These are phyloP conservation scores for Atherinosoma microstoma DNA, from an alignment of 2,797 vertebrate genomes.

Conservation along the genomic window DNA sequence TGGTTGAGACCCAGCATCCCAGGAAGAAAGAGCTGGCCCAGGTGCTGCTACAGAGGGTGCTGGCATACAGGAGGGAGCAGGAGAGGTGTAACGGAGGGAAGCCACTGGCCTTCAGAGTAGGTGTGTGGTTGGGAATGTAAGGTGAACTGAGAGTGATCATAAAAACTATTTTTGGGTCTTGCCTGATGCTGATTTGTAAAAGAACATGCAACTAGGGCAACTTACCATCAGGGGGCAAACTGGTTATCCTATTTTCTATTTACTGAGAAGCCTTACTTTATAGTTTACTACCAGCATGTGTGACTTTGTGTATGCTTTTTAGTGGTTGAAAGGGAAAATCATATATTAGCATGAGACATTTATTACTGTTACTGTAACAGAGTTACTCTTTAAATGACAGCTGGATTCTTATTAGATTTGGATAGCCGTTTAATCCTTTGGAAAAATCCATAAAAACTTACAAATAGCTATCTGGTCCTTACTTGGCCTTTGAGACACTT, in stretches of 20 bases:
- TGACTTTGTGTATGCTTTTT: not conserved
- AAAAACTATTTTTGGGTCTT: not conserved
- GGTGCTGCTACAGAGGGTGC: conserved; percentile 92
- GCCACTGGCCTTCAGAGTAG: conserved; percentile 95
- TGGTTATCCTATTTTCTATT: not conserved
- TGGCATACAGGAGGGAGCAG: conserved; percentile 88
- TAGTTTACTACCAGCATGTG: not conserved
- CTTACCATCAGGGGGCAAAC: not conserved
- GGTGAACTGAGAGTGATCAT: not conserved
- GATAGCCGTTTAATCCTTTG: not conserved
- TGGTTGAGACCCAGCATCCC: conserved; percentile 92
- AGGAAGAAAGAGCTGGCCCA: conserved; percentile 94
- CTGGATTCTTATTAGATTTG: not conserved
- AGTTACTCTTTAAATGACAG: not conserved
- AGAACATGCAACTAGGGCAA: not conserved
- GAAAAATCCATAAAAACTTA: not conserved
- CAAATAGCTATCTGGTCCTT: too few species aligned
- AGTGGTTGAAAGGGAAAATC: not conserved
- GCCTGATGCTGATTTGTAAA: not conserved
- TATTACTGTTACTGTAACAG: not conserved
- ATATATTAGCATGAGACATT: not conserved
- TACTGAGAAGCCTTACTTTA: not conserved
- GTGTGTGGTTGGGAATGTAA: conserved; percentile 83
- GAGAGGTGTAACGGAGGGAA: conserved; percentile 87
- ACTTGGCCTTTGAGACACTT: not conserved